A percentile compares a stretch with the other conserved stretches of the same genome.
Evolutionary conservation across 2,113 vertebrate species (phyloP).

Genomic region (Cardinalis cardinalis): DNA sequence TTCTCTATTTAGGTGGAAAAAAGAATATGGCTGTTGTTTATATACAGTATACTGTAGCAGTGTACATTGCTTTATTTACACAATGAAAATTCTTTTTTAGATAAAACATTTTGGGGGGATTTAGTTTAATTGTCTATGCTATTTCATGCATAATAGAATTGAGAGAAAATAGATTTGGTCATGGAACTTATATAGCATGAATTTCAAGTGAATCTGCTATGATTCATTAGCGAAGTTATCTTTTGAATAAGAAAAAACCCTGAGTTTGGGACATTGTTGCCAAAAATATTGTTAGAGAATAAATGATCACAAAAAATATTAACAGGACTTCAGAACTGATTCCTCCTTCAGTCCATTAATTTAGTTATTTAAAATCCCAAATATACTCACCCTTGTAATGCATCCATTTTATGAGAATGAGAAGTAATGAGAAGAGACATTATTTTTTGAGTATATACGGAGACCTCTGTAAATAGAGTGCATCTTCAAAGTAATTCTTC

Average conservation of each 20-base stretch:
- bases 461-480: background rate
- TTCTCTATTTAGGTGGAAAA: background rate
- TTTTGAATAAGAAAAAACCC: background rate
- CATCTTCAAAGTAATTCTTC: background rate
- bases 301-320: background rate
- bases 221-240: background rate
- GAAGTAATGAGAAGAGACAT: background rate
- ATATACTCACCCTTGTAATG: background rate
- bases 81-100: background rate
- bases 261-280: background rate
- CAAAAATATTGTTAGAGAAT: background rate
- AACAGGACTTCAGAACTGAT: background rate
- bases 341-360: background rate
- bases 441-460: background rate
- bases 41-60: background rate
- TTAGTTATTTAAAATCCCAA: background rate
- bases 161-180: background rate
- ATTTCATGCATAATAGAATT: background rate
- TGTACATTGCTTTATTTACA: background rate
- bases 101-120: fast-evolving
- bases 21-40: background rate
- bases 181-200: background rate
- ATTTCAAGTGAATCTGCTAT: background rate
- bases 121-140: background rate
- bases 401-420: background rate